Evolutionary conservation across 2,888 invertebrate genomes (phyloP).

Genomic region (Lasioglossum pauxillum): DNA sequence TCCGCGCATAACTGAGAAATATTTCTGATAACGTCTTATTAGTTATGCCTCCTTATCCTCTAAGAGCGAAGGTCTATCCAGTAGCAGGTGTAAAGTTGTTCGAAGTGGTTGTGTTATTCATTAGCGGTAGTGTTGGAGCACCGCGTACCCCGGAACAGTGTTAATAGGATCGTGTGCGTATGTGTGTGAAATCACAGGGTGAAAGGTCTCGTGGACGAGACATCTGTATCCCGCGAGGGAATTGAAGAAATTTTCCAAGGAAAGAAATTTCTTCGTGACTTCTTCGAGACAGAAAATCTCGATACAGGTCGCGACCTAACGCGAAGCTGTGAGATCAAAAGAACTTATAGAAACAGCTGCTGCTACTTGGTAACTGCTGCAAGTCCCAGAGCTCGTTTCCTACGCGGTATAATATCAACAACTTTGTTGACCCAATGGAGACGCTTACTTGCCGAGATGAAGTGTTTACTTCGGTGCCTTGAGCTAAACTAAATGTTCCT

Average conservation of each 20-base stretch:
- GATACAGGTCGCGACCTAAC: not conserved
- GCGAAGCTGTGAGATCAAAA: not conserved
- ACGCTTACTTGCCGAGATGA: not conserved
- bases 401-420: not conserved
- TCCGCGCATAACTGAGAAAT: too few relatives aligned
- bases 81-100: not conserved
- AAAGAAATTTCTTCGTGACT: not conserved
- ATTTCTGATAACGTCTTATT: not conserved
- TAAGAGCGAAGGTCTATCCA: not conserved
- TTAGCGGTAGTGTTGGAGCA: not conserved
- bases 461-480: not conserved
- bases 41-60: not conserved
- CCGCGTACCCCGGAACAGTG: not conserved
- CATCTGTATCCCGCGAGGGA: not conserved
- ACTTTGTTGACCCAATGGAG: constrained; percentile 3
- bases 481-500: not conserved
- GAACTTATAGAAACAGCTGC: not conserved
- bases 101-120: not conserved
- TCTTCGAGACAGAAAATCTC: not conserved
- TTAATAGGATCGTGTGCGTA: not conserved
- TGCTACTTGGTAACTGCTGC: not conserved
- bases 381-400: not conserved
- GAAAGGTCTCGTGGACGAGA: not conserved
- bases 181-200: not conserved
- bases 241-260: not conserved